Conservation (phyloP, 2,797 vertebrate species). For the Sciurus carolinensis region DNA sequence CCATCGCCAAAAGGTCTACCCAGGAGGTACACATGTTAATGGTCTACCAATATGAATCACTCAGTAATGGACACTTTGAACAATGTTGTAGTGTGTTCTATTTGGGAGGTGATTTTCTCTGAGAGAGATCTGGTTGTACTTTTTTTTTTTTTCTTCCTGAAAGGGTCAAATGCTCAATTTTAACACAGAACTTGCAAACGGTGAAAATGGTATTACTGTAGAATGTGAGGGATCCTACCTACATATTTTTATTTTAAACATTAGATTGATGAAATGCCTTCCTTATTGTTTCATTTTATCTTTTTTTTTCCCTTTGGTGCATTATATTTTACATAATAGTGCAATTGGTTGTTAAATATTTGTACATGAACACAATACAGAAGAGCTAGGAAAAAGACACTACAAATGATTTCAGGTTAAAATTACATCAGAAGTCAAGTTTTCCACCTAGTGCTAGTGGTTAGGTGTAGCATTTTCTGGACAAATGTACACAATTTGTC, state of each 20-base stretch:
- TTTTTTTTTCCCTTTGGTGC: not conserved
- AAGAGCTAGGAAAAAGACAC: not conserved
- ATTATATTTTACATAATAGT: too few relatives aligned
- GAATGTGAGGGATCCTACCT: not conserved
- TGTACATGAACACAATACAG: not conserved
- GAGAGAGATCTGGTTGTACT: not conserved
- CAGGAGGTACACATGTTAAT: not conserved
- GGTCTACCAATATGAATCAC: not conserved
- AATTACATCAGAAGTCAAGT: not conserved
- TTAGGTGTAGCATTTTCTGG: not conserved
- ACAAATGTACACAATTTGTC: not conserved
- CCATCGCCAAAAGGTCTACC: not conserved
- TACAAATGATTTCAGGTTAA: not conserved
- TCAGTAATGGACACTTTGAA: not conserved
- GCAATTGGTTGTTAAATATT: too few relatives aligned
- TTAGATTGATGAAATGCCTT: not conserved
- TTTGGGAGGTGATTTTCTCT: not conserved
- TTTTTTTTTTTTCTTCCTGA: not conserved
- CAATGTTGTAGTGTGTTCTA: accelerated
- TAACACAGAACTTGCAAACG: not conserved
- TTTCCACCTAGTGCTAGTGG: not conserved
- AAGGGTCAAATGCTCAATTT: not conserved
- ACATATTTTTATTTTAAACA: not conserved
- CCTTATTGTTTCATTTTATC: too few relatives aligned
- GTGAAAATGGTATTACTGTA: not conserved